Conservation (phyloP, 2,797 vertebrate species). For the Rhyacichthys aspro region DNA sequence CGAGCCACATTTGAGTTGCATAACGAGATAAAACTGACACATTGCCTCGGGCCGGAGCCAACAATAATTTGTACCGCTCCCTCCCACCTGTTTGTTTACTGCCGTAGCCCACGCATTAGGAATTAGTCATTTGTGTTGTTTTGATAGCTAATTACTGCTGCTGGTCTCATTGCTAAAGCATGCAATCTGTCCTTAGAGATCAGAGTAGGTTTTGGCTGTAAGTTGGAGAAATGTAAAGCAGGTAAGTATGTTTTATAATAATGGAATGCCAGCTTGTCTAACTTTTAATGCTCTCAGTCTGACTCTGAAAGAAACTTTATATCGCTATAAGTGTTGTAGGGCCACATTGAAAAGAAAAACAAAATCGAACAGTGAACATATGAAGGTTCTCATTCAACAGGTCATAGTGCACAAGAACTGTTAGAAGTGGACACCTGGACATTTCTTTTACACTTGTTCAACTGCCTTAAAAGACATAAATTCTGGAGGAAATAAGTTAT, state of each 20-base stretch:
- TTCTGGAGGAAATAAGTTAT: too few species aligned
- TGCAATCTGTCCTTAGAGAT: constrained; percentile 77
- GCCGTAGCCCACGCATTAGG: constrained; percentile 55
- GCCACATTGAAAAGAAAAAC: too few species aligned
- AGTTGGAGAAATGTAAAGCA: constrained; percentile 48
- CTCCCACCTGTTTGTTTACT: constrained; percentile 75
- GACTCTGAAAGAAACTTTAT: too few species aligned
- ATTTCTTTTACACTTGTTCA: too few species aligned
- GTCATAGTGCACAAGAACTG: too few species aligned
- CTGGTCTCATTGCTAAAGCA: constrained; percentile 67
- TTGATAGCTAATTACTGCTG: constrained; percentile 65
- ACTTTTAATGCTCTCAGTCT: too few species aligned
- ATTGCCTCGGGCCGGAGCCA: constrained; percentile 68
- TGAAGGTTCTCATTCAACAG: too few species aligned
- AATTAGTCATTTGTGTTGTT: constrained; percentile 75
- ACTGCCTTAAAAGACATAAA: too few species aligned
- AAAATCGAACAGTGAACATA: too few species aligned
- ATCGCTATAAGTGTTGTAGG: too few species aligned
- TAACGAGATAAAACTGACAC: constrained; percentile 71
- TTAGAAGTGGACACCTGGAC: too few species aligned
- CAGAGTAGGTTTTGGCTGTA: constrained; percentile 63
- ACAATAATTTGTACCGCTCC: constrained; percentile 69
- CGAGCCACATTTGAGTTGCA: constrained; percentile 52
- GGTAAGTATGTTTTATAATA: constrained; percentile 49
- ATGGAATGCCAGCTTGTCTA: constrained; percentile 47